phyloP scores from a whole-genome alignment of 2,113 vertebrate genomes.

The Silurus meridionalis region DNA sequence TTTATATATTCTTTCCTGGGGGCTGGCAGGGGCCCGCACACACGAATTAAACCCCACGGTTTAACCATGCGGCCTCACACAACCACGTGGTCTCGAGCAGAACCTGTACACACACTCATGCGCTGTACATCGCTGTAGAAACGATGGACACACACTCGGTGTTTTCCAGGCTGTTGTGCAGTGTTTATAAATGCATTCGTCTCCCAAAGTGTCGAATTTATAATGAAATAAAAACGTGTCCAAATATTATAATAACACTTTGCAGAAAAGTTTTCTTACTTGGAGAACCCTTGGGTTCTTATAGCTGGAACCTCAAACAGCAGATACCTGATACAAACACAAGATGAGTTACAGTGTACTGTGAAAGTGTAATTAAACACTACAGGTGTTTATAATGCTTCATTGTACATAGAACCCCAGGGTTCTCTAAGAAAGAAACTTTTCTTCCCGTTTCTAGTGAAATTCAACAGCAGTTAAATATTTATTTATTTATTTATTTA shows the following conservation, averaged over 20 bases:
- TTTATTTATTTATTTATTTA: too few species aligned
- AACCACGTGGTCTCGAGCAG: conserved; percentile 71
- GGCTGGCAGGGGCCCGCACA: conserved; percentile 84
- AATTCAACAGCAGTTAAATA: too few species aligned
- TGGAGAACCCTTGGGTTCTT: neutral
- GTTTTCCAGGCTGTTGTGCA: neutral
- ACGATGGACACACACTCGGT: too few species aligned
- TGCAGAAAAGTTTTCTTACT: neutral
- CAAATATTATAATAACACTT: neutral
- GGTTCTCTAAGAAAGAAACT: too few species aligned
- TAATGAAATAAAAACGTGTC: too few species aligned
- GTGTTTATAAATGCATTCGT: neutral
- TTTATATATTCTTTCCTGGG: conserved; percentile 93
- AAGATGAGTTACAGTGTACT: neutral
- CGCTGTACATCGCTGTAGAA: too few species aligned
- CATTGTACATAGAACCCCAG: too few species aligned
- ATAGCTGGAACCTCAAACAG: neutral
- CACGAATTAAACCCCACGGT: conserved; percentile 85
- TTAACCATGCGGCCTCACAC: conserved; percentile 86
- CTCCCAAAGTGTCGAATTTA: too few species aligned
- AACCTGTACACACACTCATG: conserved; percentile 72
- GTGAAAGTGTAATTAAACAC: neutral
- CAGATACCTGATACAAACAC: neutral
- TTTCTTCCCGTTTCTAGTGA: too few species aligned
- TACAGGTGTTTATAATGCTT: neutral